Conservation (phyloP, 2,888 invertebrate genomes). For the Eristalis arbustorum region DNA sequence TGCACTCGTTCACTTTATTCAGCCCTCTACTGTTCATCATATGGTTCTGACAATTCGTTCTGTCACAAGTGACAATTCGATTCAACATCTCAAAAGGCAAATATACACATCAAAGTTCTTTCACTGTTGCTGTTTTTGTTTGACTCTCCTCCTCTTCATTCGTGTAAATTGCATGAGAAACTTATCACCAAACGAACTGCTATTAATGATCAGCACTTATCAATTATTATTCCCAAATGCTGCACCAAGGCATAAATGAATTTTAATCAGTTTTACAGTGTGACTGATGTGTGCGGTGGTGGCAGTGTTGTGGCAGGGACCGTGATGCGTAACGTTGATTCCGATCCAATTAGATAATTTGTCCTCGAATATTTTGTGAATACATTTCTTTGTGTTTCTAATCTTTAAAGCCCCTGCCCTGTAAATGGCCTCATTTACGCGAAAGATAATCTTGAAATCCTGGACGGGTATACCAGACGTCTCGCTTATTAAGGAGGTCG, state of each 20-base stretch:
- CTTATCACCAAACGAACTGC: conserved; percentile 25
- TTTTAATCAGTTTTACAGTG: conserved; percentile 23
- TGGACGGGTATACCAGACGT: conserved; percentile 78
- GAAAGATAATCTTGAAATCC: conserved; percentile 77
- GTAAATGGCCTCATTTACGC: conserved; percentile 66
- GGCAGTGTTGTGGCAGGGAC: not conserved
- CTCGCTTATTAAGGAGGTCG: conserved; percentile 78
- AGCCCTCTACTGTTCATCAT: not conserved
- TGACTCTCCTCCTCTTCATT: not conserved
- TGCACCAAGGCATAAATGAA: conserved; percentile 42
- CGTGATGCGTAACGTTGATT: conserved; percentile 36
- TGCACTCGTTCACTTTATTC: not conserved
- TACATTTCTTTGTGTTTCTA: conserved; percentile 36
- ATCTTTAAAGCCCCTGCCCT: not conserved
- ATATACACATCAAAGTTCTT: not conserved
- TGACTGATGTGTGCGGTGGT: not conserved
- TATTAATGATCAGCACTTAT: conserved; percentile 53
- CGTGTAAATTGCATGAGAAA: not conserved
- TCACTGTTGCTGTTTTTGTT: not conserved
- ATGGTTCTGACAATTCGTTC: not conserved
- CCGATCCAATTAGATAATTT: conserved; percentile 50
- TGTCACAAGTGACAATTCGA: conserved; percentile 10
- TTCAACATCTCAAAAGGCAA: not conserved
- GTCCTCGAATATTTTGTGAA: conserved; percentile 31
- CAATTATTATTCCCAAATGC: conserved; percentile 29